These are phyloP conservation scores for Phylloscopus trochilus DNA, from an alignment of 2,113 vertebrate species.

Conservation along the genomic window DNA sequence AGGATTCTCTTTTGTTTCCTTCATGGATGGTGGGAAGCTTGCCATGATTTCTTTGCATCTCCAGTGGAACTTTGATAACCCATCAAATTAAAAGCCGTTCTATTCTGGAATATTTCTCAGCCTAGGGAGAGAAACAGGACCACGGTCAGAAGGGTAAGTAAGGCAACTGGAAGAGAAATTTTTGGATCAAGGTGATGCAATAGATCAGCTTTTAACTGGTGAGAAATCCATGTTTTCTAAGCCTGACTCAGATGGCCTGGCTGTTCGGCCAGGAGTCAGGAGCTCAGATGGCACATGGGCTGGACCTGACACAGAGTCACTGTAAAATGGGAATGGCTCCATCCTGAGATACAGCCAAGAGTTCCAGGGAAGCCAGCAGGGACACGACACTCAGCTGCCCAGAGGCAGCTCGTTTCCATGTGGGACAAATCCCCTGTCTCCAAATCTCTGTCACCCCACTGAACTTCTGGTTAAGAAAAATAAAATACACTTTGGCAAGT, in stretches of 20 bases:
- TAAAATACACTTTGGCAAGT: background rate
- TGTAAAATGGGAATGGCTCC: background rate
- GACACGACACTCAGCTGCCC: fast-evolving
- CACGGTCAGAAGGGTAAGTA: background rate
- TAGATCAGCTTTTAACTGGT: background rate
- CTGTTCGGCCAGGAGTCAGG: background rate
- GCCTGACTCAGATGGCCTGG: background rate
- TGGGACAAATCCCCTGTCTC: background rate
- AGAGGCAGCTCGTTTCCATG: background rate
- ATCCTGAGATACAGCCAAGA: background rate
- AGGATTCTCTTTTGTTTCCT: background rate
- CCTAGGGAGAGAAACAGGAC: background rate
- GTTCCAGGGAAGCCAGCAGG: background rate
- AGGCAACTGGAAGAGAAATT: background rate
- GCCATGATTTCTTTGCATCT: background rate
- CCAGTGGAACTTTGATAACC: background rate
- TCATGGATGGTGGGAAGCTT: background rate
- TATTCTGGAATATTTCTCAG: background rate
- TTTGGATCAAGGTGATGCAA: background rate
- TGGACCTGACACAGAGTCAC: background rate
- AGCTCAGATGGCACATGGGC: background rate
- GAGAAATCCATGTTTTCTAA: background rate
- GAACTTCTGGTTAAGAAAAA: background rate
- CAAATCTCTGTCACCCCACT: background rate
- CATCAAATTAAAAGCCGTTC: background rate